phyloP scores from a whole-genome alignment of 2,888 invertebrate genomes.

The Zonitis immaculata region DNA sequence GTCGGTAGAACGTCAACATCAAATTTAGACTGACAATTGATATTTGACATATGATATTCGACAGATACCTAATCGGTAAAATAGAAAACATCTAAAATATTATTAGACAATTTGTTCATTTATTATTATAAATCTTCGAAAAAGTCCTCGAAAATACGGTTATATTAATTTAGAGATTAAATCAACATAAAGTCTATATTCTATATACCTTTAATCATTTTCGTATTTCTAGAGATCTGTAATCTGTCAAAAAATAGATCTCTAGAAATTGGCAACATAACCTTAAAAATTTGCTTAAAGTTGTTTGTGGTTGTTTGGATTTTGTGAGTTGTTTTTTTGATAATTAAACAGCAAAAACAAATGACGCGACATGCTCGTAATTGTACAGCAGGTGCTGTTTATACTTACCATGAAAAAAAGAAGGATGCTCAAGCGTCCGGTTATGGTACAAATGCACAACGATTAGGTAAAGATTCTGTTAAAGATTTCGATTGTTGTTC shows the following conservation, averaged over 20 bases:
- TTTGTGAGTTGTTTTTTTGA: background rate
- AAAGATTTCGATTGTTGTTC: conserved; percentile 98
- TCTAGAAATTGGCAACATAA: too few relatives aligned
- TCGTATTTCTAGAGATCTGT: too few relatives aligned
- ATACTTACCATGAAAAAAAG: conserved; percentile 96
- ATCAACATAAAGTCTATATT: too few relatives aligned
- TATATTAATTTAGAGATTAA: too few relatives aligned
- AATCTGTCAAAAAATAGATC: too few relatives aligned
- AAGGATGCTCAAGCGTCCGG: conserved; percentile 93
- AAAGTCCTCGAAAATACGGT: background rate
- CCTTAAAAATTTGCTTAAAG: background rate
- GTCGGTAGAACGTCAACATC: background rate
- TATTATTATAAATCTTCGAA: too few relatives aligned
- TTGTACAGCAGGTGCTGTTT: conserved; percentile 97
- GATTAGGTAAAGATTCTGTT: conserved; percentile 91
- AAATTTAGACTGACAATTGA: background rate
- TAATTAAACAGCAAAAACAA: too few relatives aligned
- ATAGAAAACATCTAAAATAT: background rate
- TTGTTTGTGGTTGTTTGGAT: background rate
- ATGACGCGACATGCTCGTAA: conserved; percentile 98
- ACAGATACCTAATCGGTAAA: background rate
- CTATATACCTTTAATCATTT: too few relatives aligned
- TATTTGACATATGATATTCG: too few relatives aligned
- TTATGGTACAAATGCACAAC: conserved; percentile 79
- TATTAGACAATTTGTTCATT: background rate